A percentile compares a stretch with the other conserved stretches of the same genome.
Evolutionary conservation across 2,113 vertebrate species (phyloP).

Genomic region (Grantiella picta): DNA sequence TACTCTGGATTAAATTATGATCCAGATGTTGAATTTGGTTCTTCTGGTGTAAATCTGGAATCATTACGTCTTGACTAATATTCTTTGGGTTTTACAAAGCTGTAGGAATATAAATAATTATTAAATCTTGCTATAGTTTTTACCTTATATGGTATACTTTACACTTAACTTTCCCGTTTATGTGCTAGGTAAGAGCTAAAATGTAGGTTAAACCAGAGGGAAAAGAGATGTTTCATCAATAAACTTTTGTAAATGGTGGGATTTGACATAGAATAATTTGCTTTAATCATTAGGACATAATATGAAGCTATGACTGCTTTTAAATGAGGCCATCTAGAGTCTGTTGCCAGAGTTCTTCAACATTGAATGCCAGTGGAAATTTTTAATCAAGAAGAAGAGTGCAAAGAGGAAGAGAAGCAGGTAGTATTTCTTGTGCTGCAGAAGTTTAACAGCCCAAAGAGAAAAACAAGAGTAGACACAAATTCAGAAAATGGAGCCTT

Average conservation of each 20-base stretch:
- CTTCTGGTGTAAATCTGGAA: neutral
- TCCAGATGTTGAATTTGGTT: neutral
- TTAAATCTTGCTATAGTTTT: neutral
- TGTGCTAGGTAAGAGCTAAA: neutral
- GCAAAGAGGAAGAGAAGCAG: slow-evolving; percentile 76
- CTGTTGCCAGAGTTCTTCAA: slow-evolving; percentile 78
- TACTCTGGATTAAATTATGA: neutral
- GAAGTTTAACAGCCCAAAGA: slow-evolving; percentile 14
- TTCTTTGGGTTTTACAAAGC: neutral
- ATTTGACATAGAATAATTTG: neutral
- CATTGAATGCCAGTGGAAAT: slow-evolving; percentile 68
- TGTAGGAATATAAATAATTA: neutral
- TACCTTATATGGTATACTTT: neutral
- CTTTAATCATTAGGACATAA: neutral
- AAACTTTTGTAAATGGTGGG: neutral
- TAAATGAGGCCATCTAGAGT: slow-evolving; percentile 73
- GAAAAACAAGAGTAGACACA: neutral
- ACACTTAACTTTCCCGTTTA: neutral
- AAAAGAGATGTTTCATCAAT: neutral
- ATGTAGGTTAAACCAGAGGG: neutral
- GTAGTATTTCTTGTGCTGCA: slow-evolving; percentile 76
- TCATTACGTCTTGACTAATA: neutral
- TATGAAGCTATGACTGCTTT: neutral
- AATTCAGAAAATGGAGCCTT: neutral
- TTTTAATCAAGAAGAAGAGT: slow-evolving; percentile 72